phyloP scores from a whole-genome alignment of 2,888 invertebrate genomes.

The Galerucella pusilla region DNA sequence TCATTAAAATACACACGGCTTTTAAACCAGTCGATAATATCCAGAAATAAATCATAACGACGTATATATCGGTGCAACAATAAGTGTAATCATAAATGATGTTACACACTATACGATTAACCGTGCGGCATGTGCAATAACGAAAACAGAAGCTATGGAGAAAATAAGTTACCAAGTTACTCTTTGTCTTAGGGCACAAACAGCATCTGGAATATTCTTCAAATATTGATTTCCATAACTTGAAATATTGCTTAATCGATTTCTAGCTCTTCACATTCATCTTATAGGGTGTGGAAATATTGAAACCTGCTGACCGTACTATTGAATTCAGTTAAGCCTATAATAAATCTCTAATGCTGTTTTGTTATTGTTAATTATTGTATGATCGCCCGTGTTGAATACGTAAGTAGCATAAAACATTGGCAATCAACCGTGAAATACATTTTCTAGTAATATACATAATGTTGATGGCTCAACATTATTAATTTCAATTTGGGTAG shows the following conservation, averaged over 20 bases:
- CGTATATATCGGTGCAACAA: background rate
- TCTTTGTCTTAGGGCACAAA: too few species aligned
- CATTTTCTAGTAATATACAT: background rate
- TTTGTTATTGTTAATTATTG: constrained; percentile 7
- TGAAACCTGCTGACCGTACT: background rate
- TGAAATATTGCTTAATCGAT: too few species aligned
- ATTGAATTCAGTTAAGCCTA: background rate
- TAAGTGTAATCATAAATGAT: too few species aligned
- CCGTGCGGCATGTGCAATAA: too few species aligned
- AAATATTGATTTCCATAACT: too few species aligned
- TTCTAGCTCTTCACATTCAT: too few species aligned
- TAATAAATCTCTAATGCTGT: background rate
- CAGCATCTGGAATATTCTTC: too few species aligned
- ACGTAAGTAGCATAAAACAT: background rate
- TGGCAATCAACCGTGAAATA: background rate
- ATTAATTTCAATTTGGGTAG: background rate
- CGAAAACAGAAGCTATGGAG: too few species aligned
- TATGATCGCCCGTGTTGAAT: constrained; percentile 4
- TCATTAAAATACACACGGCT: background rate
- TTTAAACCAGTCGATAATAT: background rate
- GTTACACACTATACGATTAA: too few species aligned
- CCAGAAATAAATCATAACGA: background rate
- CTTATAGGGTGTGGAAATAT: too few species aligned
- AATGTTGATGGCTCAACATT: background rate
- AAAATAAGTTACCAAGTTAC: too few species aligned